Evolutionary conservation across 92 coral and sea anemone genomes (phyloP).

Genomic region (Bergia sp.): DNA sequence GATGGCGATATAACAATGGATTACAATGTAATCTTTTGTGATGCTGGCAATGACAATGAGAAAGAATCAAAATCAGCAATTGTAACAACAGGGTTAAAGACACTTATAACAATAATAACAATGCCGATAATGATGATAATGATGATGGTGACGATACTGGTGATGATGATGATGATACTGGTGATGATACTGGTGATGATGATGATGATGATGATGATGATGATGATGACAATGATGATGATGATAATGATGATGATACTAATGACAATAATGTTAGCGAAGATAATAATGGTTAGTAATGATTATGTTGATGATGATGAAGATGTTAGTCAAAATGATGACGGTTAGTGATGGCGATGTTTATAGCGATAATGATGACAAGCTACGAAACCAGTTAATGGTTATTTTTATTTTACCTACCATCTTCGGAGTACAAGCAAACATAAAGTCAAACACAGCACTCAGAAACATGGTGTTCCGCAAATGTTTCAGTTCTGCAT

Average conservation of each 20-base stretch:
- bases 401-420: slow-evolving; percentile 48
- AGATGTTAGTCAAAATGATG: no score
- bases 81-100: neutral
- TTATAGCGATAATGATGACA: no score
- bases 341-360: neutral
- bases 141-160: neutral
- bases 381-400: neutral
- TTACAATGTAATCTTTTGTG: neutral
- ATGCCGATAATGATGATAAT: no score
- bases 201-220: neutral
- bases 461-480: slow-evolving; percentile 62
- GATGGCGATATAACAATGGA: neutral
- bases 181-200: neutral
- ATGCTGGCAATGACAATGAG: neutral
- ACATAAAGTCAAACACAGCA: slow-evolving; percentile 67
- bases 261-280: no score
- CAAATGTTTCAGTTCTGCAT: slow-evolving; percentile 64
- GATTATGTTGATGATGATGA: neutral
- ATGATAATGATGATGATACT: no score
- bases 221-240: neutral
- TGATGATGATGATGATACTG: no score
- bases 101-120: neutral
- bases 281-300: no score
- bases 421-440: slow-evolving; percentile 76
- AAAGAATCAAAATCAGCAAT: neutral